Conservation (phyloP, 1,140 invertebrate genomes). For the Metopolophium dirhodum region DNA sequence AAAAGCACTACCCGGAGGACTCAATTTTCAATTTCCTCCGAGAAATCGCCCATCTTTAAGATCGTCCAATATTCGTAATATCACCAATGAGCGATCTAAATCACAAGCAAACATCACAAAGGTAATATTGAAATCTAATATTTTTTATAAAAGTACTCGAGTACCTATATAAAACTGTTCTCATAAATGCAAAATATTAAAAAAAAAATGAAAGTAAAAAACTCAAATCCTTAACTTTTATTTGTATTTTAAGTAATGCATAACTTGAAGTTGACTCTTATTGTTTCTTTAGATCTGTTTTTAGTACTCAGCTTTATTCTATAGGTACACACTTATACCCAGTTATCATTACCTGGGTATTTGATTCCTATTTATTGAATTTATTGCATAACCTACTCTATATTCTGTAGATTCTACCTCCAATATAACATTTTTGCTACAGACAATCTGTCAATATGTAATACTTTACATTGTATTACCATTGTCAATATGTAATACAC, state of each 20-base stretch:
- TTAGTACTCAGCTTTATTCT: not conserved
- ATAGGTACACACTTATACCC: not conserved
- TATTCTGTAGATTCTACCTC: not conserved
- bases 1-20: not conserved
- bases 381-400: not conserved
- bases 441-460: not conserved
- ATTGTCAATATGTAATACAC: not conserved
- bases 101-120: slow-evolving; percentile 63
- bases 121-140: slow-evolving; percentile 58
- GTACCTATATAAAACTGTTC: not conserved
- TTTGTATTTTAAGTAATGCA: not conserved
- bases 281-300: not conserved
- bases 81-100: slow-evolving; percentile 62
- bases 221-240: not conserved
- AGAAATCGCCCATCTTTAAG: slow-evolving; percentile 58
- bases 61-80: slow-evolving; percentile 8
- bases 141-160: not conserved
- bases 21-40: slow-evolving; percentile 5
- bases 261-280: not conserved
- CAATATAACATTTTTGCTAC: not conserved
- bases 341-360: not conserved
- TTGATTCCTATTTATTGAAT: not conserved
- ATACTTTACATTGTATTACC: too few species aligned
- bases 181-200: not conserved
- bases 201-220: too few species aligned